These are phyloP conservation scores for Sclerurus mexicanus DNA, from an alignment of 2,113 vertebrate genomes.

Conservation along the genomic window DNA sequence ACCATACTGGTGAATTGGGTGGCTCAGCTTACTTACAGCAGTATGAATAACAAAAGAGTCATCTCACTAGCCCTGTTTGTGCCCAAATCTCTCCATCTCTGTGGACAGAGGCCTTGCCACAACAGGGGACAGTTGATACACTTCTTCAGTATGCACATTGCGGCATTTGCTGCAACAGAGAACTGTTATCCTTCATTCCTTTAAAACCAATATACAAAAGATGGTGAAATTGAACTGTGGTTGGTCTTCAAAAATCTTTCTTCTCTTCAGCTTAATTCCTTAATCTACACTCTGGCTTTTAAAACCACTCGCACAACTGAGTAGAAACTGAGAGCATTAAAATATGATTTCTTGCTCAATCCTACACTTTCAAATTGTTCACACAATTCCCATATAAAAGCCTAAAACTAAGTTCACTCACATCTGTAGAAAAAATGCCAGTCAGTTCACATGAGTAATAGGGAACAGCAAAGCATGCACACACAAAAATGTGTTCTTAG, in stretches of 20 bases:
- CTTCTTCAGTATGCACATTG: background rate
- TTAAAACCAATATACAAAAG: background rate
- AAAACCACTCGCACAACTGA: background rate
- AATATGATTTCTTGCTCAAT: background rate
- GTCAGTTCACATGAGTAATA: background rate
- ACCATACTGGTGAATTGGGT: background rate
- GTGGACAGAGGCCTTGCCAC: background rate
- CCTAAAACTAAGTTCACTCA: background rate
- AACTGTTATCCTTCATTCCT: background rate
- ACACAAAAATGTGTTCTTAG: background rate
- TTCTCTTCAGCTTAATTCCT: background rate
- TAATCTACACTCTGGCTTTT: background rate
- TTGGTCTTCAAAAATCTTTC: background rate
- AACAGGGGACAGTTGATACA: background rate
- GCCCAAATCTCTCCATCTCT: background rate
- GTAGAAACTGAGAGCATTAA: background rate
- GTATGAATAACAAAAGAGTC: background rate
- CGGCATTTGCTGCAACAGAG: background rate
- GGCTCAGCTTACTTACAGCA: background rate
- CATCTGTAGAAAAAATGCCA: background rate
- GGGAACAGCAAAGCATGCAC: background rate
- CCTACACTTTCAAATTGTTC: background rate
- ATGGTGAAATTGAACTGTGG: background rate
- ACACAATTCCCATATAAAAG: background rate
- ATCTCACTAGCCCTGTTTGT: background rate